Conservation (phyloP, 2,113 vertebrate genomes). For the Hemicordylus capensis region DNA sequence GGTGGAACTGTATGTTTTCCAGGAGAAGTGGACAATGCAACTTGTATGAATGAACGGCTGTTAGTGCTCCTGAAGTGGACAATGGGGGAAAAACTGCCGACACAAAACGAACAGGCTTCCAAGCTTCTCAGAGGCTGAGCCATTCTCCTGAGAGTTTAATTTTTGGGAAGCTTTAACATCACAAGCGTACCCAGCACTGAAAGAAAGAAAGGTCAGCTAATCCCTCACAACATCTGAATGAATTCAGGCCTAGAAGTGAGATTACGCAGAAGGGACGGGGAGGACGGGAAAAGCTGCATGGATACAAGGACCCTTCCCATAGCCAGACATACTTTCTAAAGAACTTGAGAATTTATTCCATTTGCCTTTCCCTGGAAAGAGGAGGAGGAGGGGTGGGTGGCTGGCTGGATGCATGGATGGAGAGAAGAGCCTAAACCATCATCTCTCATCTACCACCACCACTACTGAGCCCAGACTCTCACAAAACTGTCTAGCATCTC, state of each 20-base stretch:
- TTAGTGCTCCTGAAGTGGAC: rapidly evolving
- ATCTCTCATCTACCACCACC: constrained; percentile 1
- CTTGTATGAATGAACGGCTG: constrained; percentile 12
- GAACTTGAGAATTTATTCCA: constrained; percentile 61
- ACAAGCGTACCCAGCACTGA: constrained; percentile 63
- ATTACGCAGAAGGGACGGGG: constrained; percentile 57
- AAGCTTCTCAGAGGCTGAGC: constrained; percentile 36
- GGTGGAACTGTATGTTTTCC: rapidly evolving
- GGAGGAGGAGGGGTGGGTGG: not conserved
- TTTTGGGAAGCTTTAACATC: constrained; percentile 74
- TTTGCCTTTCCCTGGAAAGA: not conserved
- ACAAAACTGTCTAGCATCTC: not conserved
- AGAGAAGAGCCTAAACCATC: not conserved
- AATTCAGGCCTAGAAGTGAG: constrained; percentile 67
- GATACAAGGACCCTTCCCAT: constrained; percentile 61
- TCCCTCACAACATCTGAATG: constrained; percentile 63
- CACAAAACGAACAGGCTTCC: constrained; percentile 16
- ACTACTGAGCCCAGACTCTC: not conserved
- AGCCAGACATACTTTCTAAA: constrained; percentile 54
- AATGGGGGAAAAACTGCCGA: not conserved
- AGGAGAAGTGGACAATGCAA: not conserved
- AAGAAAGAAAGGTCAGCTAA: constrained; percentile 77
- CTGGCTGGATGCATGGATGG: not conserved
- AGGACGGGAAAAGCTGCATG: constrained; percentile 54
- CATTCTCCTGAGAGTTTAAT: constrained; percentile 65